Evolutionary conservation across 2,888 invertebrate genomes (phyloP).

Genomic region (Dascillus cervinus): DNA sequence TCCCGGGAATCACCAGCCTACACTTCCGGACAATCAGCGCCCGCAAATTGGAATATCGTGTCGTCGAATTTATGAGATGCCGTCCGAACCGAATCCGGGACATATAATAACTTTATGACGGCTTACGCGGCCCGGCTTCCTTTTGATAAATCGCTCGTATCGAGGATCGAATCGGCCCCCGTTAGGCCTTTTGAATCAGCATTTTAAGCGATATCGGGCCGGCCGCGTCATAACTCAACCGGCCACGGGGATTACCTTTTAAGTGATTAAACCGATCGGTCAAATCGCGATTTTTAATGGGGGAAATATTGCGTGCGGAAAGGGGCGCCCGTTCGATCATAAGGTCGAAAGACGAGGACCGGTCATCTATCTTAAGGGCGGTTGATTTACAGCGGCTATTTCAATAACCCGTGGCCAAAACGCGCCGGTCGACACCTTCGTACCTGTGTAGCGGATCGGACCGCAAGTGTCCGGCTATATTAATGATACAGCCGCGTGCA

Average conservation of each 20-base stretch:
- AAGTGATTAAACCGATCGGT: constrained; percentile 43
- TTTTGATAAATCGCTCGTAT: constrained; percentile 35
- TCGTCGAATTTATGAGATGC: no score
- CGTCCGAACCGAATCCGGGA: background rate
- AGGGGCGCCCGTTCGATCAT: constrained; percentile 18
- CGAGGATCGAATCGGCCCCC: constrained; percentile 18
- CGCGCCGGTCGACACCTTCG: constrained; percentile 21
- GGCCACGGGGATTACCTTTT: constrained; percentile 39
- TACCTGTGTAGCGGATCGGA: constrained; percentile 23
- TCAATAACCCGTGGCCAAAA: constrained; percentile 25
- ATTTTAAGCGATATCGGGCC: constrained; percentile 37
- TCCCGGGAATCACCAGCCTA: constrained; percentile 20
- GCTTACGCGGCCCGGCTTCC: constrained; percentile 20
- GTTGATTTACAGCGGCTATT: constrained; percentile 24
- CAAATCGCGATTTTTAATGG: constrained; percentile 29
- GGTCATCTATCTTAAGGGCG: constrained; percentile 19
- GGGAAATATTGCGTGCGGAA: constrained; percentile 15
- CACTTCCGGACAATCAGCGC: constrained; percentile 29
- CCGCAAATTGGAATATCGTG: constrained; percentile 35
- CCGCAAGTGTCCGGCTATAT: constrained; percentile 32
- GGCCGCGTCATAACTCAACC: constrained; percentile 43
- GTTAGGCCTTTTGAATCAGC: constrained; percentile 38
- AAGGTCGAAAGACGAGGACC: constrained; percentile 18
- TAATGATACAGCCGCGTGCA: constrained; percentile 33
- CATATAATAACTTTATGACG: constrained; percentile 40